Conservation (phyloP, 2,888 invertebrate species). For the Macaria notata region DNA sequence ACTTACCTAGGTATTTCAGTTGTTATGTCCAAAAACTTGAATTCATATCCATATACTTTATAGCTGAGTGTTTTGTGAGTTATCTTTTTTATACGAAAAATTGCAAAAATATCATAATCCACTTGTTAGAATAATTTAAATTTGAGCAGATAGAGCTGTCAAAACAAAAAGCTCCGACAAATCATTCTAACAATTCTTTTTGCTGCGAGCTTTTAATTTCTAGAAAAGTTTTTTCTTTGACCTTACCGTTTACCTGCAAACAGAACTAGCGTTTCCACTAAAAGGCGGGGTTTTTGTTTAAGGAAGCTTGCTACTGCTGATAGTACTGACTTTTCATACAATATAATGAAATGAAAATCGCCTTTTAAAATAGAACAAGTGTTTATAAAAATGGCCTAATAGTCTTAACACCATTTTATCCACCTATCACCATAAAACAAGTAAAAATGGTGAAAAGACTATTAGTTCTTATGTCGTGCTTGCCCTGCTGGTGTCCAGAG, state of each 20-base stretch:
- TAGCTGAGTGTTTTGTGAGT: too few species aligned
- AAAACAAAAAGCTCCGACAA: background rate
- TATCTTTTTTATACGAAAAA: too few species aligned
- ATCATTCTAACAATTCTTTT: constrained; percentile 5
- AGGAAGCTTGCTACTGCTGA: background rate
- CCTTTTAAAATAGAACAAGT: background rate
- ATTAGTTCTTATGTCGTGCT: background rate
- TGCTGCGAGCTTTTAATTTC: background rate
- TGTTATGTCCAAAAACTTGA: too few species aligned
- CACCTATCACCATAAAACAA: too few species aligned
- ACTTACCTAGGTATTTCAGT: too few species aligned
- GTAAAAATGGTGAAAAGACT: background rate
- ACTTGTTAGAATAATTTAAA: too few species aligned
- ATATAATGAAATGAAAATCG: background rate
- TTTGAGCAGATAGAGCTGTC: constrained; percentile 18
- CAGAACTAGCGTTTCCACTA: constrained; percentile 2
- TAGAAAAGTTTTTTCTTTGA: background rate
- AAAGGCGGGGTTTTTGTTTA: constrained; percentile 20
- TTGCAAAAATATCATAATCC: too few species aligned
- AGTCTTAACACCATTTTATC: background rate
- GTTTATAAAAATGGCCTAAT: background rate
- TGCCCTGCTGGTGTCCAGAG: too few species aligned
- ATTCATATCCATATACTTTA: too few species aligned
- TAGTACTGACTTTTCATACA: background rate
- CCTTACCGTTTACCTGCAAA: constrained; percentile 9